phyloP scores from a whole-genome alignment of 2,888 invertebrate species.

The Leptinotarsa juncta region DNA sequence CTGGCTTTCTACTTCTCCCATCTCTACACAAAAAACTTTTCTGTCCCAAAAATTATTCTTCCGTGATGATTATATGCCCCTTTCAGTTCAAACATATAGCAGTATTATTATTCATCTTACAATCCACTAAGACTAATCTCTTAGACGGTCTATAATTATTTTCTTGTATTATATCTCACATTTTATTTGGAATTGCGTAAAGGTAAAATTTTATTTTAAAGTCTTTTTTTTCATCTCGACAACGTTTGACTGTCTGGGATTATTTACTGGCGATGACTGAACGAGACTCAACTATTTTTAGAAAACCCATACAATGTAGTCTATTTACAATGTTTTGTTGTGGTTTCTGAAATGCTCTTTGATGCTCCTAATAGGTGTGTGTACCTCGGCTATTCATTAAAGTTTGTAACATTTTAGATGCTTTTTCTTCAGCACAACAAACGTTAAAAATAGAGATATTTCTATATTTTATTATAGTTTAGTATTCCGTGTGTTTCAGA shows the following conservation, averaged over 20 bases:
- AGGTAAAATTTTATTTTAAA: neutral
- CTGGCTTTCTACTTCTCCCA: too few species aligned
- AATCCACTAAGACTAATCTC: too few species aligned
- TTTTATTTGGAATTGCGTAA: neutral
- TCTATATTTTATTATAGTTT: too few species aligned
- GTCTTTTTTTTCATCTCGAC: neutral
- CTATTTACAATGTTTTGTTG: constrained; percentile 33
- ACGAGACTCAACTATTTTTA: constrained; percentile 34
- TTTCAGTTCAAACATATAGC: too few species aligned
- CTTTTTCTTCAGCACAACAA: neutral
- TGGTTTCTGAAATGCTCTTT: constrained; percentile 28
- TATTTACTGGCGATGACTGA: constrained; percentile 33
- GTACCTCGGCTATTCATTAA: constrained; percentile 6
- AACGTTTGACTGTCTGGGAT: constrained; percentile 32
- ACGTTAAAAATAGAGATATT: neutral
- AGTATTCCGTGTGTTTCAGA: too few species aligned
- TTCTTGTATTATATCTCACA: neutral
- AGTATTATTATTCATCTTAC: too few species aligned
- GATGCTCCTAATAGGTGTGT: constrained; percentile 11
- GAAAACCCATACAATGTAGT: constrained; percentile 23
- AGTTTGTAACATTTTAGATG: constrained; percentile 2
- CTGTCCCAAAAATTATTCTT: too few species aligned
- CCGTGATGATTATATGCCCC: too few species aligned
- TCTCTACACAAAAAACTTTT: too few species aligned
- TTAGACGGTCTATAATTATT: neutral